A percentile compares a stretch with the other conserved stretches of the same genome.
phyloP scores from a whole-genome alignment of 2,888 invertebrate species.

The Bimastos eiseni region DNA sequence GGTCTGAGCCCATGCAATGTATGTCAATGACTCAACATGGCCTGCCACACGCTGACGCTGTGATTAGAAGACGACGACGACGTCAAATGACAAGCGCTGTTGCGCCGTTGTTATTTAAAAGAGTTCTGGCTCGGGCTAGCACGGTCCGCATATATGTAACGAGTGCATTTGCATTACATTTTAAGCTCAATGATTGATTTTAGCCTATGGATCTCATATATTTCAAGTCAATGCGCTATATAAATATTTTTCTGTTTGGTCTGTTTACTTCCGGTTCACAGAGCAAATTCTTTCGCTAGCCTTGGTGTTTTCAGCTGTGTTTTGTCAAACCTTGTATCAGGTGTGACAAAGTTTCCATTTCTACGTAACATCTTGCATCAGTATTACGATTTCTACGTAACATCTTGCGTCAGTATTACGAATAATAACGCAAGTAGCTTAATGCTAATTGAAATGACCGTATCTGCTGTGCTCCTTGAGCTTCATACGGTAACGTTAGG shows the following conservation, averaged over 20 bases:
- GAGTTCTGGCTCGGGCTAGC: no score
- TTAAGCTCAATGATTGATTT: no score
- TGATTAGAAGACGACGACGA: no score
- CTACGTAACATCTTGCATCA: neutral
- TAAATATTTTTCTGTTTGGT: neutral
- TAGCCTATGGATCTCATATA: no score
- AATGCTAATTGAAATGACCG: neutral
- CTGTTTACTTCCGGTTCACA: slow-evolving; percentile 20
- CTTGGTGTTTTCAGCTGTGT: neutral
- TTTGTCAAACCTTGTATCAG: neutral
- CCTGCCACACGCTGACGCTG: no score
- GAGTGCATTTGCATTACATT: no score
- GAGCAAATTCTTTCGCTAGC: neutral
- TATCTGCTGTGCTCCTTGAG: neutral
- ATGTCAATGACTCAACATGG: no score
- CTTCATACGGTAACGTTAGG: neutral
- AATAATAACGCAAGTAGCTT: neutral
- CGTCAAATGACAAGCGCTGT: no score
- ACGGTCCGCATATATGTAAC: no score
- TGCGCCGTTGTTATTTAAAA: no score
- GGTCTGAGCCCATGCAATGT: no score
- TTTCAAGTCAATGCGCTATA: no score
- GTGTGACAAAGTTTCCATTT: neutral
- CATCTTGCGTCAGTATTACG: neutral
- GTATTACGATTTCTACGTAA: neutral